Evolutionary conservation across 2,113 vertebrate species (phyloP), one percentile per base, ranked within the genome.

Genomic region (Ranitomeya variabilis): DNA sequence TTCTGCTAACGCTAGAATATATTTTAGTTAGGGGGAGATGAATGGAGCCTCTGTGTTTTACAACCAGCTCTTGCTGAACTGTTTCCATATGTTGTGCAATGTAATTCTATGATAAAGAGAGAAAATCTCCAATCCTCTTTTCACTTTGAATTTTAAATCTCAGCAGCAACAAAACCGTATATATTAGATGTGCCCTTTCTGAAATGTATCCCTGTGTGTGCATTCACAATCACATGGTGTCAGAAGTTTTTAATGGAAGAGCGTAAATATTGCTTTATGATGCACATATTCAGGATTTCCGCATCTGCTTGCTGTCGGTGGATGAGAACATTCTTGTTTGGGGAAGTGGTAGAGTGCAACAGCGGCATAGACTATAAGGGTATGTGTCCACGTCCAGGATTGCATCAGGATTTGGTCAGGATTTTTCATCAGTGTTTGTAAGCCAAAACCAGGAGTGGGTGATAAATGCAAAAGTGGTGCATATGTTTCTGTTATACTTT

Each of bases 41-140:
- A 93, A 94, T 91, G 94, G 93, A 91, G 91, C 91, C 90, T 90
- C 93, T 95, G 94, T 84, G 23, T 67, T 84, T 84, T 71, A 84
- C 82, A 83, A 83, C 19, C 64, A 26, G 82, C 82, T 55, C n/a
- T 84, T n/a, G 6, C 82, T 26, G 69, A 85, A 85, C 67, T 69
- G 83, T 76, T 85, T 74, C 83, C 83, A 85, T 85, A 85, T 85
- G 83, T 85, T 85, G 69, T 69, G 11, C 67, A 18, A 76, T 74
- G 69, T 74, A 76, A 85, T 85, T 85, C 69, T 85, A 85, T 60
- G 60, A 76, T 85, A 85, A 74, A 85, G 31, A 85, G 69, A 55
- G 31, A 67, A 76, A 67, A 85, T 85, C 37, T 57, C 67, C 54
- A 37, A 23, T 74, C 52, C 23, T 13, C 6, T 37, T 59, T n/a